A percentile compares a stretch with the other conserved stretches of the same genome.
Evolutionary conservation across 1,140 invertebrate species (phyloP).

Genomic region (Diploscapter pachys): DNA sequence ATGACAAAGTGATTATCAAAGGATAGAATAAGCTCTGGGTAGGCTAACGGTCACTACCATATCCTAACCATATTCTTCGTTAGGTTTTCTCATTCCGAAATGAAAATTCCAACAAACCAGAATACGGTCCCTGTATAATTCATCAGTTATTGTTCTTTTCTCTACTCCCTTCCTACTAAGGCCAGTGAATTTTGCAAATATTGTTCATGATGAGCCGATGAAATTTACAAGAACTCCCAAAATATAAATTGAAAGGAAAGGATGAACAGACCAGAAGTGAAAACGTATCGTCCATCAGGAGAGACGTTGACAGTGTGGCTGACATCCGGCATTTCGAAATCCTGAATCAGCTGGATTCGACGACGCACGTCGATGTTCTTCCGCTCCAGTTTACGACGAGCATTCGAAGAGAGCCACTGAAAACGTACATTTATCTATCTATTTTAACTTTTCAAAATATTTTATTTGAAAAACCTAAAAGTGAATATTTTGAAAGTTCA

Average conservation of each 20-base stretch:
- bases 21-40: no score
- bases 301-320: constrained; percentile 80
- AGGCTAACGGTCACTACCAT: no score
- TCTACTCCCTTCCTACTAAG: no score
- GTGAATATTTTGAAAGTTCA: background rate
- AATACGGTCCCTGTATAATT: no score
- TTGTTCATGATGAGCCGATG: no score
- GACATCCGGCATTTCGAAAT: constrained; percentile 93
- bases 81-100: no score
- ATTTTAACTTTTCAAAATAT: constrained; percentile 40
- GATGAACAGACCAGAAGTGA: constrained; percentile 11
- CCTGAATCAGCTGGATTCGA: constrained; percentile 92
- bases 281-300: constrained; percentile 68
- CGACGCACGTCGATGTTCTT: constrained; percentile 84
- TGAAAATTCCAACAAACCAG: no score
- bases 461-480: constrained; percentile 1
- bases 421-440: constrained; percentile 55
- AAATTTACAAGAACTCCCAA: no score
- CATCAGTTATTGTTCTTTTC: no score
- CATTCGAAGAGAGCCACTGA: constrained; percentile 87
- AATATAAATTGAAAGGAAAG: background rate
- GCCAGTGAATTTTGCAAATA: no score
- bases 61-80: no score
- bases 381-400: constrained; percentile 77
- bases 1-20: no score